Conservation (phyloP, 2,113 vertebrate species). For the Micromys minutus region DNA sequence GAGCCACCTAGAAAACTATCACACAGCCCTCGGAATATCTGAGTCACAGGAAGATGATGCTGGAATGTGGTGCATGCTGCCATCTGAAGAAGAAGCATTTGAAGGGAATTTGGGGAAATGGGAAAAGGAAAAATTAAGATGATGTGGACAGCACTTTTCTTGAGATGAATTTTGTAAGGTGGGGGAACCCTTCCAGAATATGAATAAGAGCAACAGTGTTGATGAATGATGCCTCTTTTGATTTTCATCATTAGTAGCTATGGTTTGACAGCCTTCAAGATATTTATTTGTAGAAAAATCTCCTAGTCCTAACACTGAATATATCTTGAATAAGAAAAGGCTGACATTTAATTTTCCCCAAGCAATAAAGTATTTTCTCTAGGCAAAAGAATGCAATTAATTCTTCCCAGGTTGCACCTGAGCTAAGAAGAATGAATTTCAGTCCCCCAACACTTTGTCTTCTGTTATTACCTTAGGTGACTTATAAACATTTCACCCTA, state of each 20-base stretch:
- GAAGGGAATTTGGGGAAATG: background rate
- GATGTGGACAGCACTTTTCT: slow-evolving; percentile 19
- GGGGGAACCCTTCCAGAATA: background rate
- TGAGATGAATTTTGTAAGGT: background rate
- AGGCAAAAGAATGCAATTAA: slow-evolving; percentile 48
- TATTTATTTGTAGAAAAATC: slow-evolving; percentile 28
- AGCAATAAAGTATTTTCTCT: slow-evolving; percentile 54
- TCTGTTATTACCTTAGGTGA: background rate
- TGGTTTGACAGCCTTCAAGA: slow-evolving; percentile 66
- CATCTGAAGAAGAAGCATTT: background rate
- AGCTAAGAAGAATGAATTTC: background rate
- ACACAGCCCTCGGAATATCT: background rate
- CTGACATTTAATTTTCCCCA: slow-evolving; percentile 38
- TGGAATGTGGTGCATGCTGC: background rate
- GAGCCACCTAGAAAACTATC: background rate
- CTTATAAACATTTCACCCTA: slow-evolving; percentile 23
- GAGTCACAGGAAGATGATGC: background rate
- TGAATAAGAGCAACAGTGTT: slow-evolving; percentile 25
- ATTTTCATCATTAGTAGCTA: slow-evolving; percentile 33
- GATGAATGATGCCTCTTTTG: slow-evolving; percentile 48
- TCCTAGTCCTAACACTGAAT: slow-evolving; percentile 60
- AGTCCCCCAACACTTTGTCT: background rate
- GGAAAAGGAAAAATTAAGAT: background rate
- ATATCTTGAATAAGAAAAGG: background rate
- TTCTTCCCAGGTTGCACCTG: slow-evolving; percentile 32